Conservation (phyloP, 1,140 invertebrate species). For the Drusus annulatus region DNA sequence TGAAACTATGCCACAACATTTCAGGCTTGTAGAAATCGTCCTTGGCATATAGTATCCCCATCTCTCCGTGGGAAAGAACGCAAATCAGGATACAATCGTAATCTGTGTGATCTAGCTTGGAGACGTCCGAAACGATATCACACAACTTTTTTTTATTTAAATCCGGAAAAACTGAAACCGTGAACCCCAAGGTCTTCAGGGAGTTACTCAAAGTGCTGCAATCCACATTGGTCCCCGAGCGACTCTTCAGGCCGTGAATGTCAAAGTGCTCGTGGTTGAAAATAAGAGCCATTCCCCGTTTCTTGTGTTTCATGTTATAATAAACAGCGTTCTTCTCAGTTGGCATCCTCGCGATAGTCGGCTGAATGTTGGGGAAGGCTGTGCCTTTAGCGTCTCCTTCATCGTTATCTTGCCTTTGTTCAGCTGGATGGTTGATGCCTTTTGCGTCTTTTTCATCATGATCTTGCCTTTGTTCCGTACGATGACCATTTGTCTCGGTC, state of each 20-base stretch:
- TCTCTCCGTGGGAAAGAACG: slow-evolving; percentile 92
- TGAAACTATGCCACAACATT: slow-evolving; percentile 87
- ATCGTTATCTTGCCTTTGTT: slow-evolving; percentile 59
- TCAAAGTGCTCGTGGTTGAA: slow-evolving; percentile 91
- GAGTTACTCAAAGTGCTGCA: slow-evolving; percentile 78
- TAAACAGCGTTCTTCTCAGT: slow-evolving; percentile 78
- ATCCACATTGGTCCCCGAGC: slow-evolving; percentile 84
- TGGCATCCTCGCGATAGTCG: slow-evolving; percentile 73
- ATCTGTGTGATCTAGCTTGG: slow-evolving; percentile 81
- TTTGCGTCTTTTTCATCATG: slow-evolving; percentile 68
- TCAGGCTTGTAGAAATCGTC: slow-evolving; percentile 90
- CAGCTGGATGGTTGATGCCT: slow-evolving; percentile 55
- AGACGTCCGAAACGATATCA: slow-evolving; percentile 76
- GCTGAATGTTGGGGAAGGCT: slow-evolving; percentile 42
- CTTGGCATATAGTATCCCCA: slow-evolving; percentile 89
- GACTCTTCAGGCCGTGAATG: slow-evolving; percentile 69
- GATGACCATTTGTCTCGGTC: slow-evolving; percentile 28
- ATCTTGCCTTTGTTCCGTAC: slow-evolving; percentile 39
- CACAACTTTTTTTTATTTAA: slow-evolving; percentile 78
- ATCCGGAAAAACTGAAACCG: slow-evolving; percentile 77
- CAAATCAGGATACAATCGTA: slow-evolving; percentile 86
- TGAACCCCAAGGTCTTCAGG: slow-evolving; percentile 82
- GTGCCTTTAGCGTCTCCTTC: slow-evolving; percentile 69
- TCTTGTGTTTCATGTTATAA: slow-evolving; percentile 91
- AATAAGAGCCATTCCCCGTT: slow-evolving; percentile 87